Evolutionary conservation across 2,797 vertebrate genomes (phyloP).

Genomic region (Scleropages formosus): DNA sequence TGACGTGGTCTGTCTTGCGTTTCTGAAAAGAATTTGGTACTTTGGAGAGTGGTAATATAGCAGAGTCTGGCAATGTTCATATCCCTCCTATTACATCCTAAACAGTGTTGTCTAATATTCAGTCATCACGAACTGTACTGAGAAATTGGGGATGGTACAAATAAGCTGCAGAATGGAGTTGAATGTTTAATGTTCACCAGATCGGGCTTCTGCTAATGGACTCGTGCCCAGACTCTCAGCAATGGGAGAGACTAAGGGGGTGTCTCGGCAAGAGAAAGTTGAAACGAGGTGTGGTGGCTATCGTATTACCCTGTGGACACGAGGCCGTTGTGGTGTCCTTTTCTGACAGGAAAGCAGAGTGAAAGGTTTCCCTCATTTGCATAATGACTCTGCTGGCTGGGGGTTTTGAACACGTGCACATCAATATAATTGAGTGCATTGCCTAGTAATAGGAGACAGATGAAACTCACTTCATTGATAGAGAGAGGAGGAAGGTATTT

Average conservation of each 20-base stretch:
- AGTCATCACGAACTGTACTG: not conserved
- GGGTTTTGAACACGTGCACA: not conserved
- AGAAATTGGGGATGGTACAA: constrained; percentile 32
- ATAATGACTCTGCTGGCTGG: not conserved
- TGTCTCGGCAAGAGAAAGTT: constrained; percentile 29
- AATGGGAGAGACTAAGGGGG: constrained; percentile 17
- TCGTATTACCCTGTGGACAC: not conserved
- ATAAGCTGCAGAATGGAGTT: constrained; percentile 40
- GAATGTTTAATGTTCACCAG: constrained; percentile 57
- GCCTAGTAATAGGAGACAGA: not conserved
- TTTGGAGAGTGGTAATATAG: not conserved
- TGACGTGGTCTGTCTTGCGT: not conserved
- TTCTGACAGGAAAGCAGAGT: constrained; percentile 28
- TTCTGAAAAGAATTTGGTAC: not conserved
- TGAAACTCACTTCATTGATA: not conserved
- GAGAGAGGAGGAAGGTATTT: not conserved
- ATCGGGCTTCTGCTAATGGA: constrained; percentile 41
- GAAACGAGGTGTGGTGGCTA: not conserved
- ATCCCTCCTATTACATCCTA: not conserved
- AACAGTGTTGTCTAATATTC: constrained; percentile 9
- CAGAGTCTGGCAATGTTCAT: not conserved
- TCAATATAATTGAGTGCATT: constrained; percentile 37
- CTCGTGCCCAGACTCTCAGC: not conserved
- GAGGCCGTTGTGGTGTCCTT: not conserved
- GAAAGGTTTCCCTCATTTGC: not conserved